These are phyloP conservation scores for Etheostoma cragini DNA, from an alignment of 2,113 vertebrate species.

Conservation along the genomic window DNA sequence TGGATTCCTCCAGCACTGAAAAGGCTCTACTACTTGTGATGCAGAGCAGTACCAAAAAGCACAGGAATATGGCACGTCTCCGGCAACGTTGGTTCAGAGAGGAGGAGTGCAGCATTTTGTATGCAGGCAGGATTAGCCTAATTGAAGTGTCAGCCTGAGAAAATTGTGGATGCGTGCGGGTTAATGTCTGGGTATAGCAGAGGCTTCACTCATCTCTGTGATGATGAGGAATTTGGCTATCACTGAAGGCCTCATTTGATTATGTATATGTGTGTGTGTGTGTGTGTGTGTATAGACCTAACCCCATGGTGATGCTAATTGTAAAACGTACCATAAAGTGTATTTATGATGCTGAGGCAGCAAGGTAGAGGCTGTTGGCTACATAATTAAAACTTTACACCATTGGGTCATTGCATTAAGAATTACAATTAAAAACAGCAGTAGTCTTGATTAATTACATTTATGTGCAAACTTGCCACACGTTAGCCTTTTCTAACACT, in stretches of 20 bases:
- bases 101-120: conserved; percentile 62
- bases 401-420: conserved; percentile 43
- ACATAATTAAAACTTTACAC: conserved; percentile 54
- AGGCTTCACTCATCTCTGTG: conserved; percentile 63
- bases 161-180: conserved; percentile 74
- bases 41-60: conserved; percentile 54
- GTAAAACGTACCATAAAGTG: conserved; percentile 55
- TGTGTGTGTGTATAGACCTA: conserved; percentile 1
- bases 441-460: conserved; percentile 39
- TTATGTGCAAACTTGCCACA: conserved; percentile 23
- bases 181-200: conserved; percentile 74
- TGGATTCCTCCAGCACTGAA: conserved; percentile 48
- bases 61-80: conserved; percentile 70
- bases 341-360: conserved; percentile 67
- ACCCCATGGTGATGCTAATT: conserved; percentile 50
- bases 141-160: conserved; percentile 84
- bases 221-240: conserved; percentile 71
- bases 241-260: conserved; percentile 56
- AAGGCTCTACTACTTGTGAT: conserved; percentile 64
- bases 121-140: conserved; percentile 81
- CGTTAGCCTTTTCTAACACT: background rate
- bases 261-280: conserved; percentile 12
- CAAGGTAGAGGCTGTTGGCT: conserved; percentile 52
- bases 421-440: conserved; percentile 59
- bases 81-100: conserved; percentile 59